Conservation (phyloP, 2,888 invertebrate genomes). For the Tricholauxania praeusta region DNA sequence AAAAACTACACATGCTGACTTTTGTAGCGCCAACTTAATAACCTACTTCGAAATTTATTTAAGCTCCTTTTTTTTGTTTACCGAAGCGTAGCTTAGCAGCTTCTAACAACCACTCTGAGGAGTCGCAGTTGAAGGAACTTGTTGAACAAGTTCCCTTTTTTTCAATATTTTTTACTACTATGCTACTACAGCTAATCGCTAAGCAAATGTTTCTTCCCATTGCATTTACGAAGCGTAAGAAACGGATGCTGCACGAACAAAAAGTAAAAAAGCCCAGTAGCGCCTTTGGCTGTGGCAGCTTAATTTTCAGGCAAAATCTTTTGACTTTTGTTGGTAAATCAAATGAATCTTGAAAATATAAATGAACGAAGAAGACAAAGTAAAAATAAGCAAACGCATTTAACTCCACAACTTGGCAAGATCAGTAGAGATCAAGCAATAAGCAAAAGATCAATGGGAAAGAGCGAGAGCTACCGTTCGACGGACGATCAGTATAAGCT, state of each 20-base stretch:
- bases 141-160: not conserved
- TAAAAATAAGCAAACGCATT: too few relatives aligned
- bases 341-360: too few relatives aligned
- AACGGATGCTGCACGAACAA: not conserved
- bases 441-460: not conserved
- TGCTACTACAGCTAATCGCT: conserved; percentile 11
- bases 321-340: not conserved
- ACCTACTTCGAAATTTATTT: conserved; percentile 30
- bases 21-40: conserved; percentile 25
- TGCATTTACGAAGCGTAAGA: not conserved
- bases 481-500: not conserved
- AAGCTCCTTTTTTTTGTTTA: not conserved
- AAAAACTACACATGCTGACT: not conserved
- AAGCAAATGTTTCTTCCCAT: conserved; percentile 17
- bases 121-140: not conserved
- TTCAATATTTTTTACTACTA: not conserved
- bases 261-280: conserved; percentile 20
- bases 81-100: not conserved
- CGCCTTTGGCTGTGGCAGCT: conserved; percentile 3
- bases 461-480: conserved; percentile 1
- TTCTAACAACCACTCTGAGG: too few relatives aligned
- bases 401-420: not conserved
- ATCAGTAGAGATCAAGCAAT: conserved; percentile 1
- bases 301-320: conserved; percentile 8
- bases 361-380: too few relatives aligned